Evolutionary conservation across 23 tunicate genomes (phyloP).

Genomic region (Botrylloides violaceus): DNA sequence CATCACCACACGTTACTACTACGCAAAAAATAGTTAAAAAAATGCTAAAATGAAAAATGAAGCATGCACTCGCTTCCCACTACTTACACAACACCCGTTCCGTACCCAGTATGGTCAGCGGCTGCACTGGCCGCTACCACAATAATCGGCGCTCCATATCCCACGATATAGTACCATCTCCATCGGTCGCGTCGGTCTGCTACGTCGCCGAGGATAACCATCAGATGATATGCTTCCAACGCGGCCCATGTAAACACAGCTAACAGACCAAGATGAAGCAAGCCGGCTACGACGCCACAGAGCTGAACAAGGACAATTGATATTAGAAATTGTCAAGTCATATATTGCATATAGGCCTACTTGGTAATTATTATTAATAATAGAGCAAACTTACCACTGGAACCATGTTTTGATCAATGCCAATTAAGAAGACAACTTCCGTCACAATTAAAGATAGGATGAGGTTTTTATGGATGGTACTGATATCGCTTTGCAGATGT

Average conservation of each 20-base stretch:
- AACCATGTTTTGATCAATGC: slow-evolving; percentile 24
- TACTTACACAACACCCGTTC: slow-evolving; percentile 53
- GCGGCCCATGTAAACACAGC: slow-evolving; percentile 75
- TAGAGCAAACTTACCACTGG: slow-evolving; percentile 41
- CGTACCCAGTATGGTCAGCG: slow-evolving; percentile 55
- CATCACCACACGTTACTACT: too few relatives aligned
- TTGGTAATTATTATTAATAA: not conserved
- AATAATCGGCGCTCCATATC: slow-evolving; percentile 55
- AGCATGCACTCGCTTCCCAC: slow-evolving; percentile 21
- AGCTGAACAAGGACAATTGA: slow-evolving; percentile 18
- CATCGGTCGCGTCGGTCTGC: slow-evolving; percentile 51
- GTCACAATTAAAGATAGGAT: slow-evolving; percentile 25
- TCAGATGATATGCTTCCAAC: slow-evolving; percentile 45
- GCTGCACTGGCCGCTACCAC: slow-evolving; percentile 55
- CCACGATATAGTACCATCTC: slow-evolving; percentile 74
- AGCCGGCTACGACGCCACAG: slow-evolving; percentile 49
- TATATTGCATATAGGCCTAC: not conserved
- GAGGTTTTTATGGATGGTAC: slow-evolving; percentile 67
- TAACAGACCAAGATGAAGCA: slow-evolving; percentile 62
- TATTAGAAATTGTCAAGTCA: not conserved
- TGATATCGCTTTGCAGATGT: slow-evolving; percentile 37
- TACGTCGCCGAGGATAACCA: slow-evolving; percentile 31
- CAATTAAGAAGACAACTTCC: slow-evolving; percentile 43
- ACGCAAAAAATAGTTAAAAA: too few relatives aligned
- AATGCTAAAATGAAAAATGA: slow-evolving; percentile 17